Base-by-base conservation (phyloP, 1,140 invertebrate species). In the Tetramorium parvispinum region DNA sequence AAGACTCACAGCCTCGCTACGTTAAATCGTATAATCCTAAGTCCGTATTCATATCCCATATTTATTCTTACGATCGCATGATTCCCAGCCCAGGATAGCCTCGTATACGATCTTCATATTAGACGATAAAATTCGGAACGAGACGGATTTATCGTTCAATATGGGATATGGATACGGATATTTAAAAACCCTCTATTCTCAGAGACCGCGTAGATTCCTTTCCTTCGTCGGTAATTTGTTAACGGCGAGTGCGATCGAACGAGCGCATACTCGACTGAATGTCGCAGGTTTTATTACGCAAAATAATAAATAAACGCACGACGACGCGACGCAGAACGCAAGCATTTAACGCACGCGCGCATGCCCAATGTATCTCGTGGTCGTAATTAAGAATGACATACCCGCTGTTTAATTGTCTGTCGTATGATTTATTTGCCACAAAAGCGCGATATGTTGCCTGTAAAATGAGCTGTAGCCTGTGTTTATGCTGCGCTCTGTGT, bases 31-130 rank as follows among this genome's bases (percentile, higher is more conserved):
- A 73, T 18, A 46, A 43, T 59, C 16, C 46, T 51, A 75, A 59
- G 27, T 7, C 79, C 79, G 53, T 73, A 83, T 83, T 75, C 79
- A 83, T 59, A 73, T 83, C 53, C 79, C 79, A 83, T 71, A 59
- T 75, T 75, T 83, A 73, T 73, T 55, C 43, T 70, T 57, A 57
- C 37, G 53, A 70, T 57, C 40, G 18, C 16, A n/a, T 21, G 18
- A 73, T 21, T 59, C 5, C 40, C n/a, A 10, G 3, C 3, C n/a
- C 11, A 18, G 11, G n/a, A 21, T 53, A 40, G 37, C 11, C 13
- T 11, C 7, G 43, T 61, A 77, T 18, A 59, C 13, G 73, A 59
- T 32, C 40, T 32, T 46, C 57, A 32, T 65, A 49, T 68, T 43
- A 32, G 10, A n/a, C 46, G 77, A 68, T 68, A 81, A 68, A 68